Base-by-base conservation (phyloP, 2,888 invertebrate species). In the Caenorhabditis plicata region DNA sequence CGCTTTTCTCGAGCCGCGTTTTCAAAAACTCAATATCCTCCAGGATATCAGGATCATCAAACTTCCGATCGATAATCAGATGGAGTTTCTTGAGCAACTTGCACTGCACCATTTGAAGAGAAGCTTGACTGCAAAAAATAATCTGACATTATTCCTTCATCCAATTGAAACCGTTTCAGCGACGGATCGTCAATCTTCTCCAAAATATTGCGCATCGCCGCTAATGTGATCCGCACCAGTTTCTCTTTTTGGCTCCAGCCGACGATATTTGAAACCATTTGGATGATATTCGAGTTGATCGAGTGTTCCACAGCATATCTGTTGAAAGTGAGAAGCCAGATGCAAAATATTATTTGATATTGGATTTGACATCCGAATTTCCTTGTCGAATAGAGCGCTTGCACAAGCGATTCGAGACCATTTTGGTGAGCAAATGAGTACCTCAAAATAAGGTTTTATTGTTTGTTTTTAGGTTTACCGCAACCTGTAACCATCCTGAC, bases 51-150 rank as follows among this genome's bases (percentile, higher is more conserved):
- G 92, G 92, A 82, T 96, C 96, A 77, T 96, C 95, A 70, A 92
- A 93, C 82, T 94, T 92, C 80, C 93, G 88, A 82, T 92, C 92
- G 29, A 91, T 90, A 68, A 93, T 84, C 80, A 92, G 91, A 46
- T 90, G 90, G 66, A 93, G 85, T 82, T 93, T 61, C 4, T 39
- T 93, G 80, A 92, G 83, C 26, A 92, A 91, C 84, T 93, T 93
- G 84, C 91, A 91, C 81, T 93, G 92, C 1, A 96, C 94, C 95
- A 96, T 95, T 9, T 93, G 91, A 81, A 96, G 91, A 82, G 94
- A 94, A 82, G 94, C 92, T 81, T 95, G 94, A 81, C 93, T 92
- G 26, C 20, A 56, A 50, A 22, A 29, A 9, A 35, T 11, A 27
- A 31, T 2, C 25, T 17, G 1, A 11, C 3, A 26, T 9, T 39